phyloP scores from a whole-genome alignment of 2,888 invertebrate genomes.

The Hemistola chrysoprasaria region DNA sequence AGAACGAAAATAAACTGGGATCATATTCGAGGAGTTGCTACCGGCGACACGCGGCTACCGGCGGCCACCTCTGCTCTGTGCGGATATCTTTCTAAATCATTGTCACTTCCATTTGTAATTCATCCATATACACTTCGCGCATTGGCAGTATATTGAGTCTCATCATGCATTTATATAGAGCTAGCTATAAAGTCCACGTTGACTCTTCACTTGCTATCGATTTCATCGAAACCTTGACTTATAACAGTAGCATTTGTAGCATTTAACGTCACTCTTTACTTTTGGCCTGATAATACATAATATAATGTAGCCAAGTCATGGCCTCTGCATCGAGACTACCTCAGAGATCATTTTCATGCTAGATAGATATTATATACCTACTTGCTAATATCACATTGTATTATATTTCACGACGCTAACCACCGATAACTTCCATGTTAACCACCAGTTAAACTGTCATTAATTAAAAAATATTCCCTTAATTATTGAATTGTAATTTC shows the following conservation, averaged over 20 bases:
- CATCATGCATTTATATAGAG: no score
- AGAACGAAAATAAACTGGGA: constrained; percentile 77
- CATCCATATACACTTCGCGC: constrained; percentile 1
- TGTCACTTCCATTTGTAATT: constrained; percentile 15
- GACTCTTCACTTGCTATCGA: background rate
- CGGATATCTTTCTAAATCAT: constrained; percentile 8
- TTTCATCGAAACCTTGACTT: no score
- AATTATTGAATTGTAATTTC: constrained; percentile 78
- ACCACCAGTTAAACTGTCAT: constrained; percentile 54
- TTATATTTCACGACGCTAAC: constrained; percentile 15
- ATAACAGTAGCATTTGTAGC: no score
- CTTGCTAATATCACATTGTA: background rate
- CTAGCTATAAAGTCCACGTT: constrained; percentile 7
- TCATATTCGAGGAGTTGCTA: constrained; percentile 69
- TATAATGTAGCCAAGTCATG: no score
- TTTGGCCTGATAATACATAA: no score
- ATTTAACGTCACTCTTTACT: no score
- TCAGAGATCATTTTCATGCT: no score
- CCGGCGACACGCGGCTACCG: constrained; percentile 30
- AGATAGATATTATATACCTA: background rate
- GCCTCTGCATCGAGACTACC: no score
- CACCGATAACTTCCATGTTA: constrained; percentile 42
- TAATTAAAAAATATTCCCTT: constrained; percentile 53
- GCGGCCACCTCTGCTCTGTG: constrained; percentile 24
- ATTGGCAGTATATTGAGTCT: no score